phyloP scores from a whole-genome alignment of 1,140 invertebrate genomes.

The Cardiocondyla obscurior region DNA sequence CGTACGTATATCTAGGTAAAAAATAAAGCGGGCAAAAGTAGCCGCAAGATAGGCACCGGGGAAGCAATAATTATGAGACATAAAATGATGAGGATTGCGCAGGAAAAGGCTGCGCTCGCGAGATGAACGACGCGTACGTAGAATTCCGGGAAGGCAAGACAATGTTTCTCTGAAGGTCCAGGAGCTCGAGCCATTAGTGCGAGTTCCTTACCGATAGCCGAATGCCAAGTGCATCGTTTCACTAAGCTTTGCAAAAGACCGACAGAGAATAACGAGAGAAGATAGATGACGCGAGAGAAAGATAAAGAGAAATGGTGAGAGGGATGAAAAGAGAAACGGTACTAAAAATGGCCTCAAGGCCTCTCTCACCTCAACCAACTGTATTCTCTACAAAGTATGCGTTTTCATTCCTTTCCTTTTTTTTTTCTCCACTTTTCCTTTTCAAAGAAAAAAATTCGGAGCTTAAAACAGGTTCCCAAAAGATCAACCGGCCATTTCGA shows the following conservation, averaged over 20 bases:
- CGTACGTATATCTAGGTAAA: not conserved
- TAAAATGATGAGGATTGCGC: constrained; percentile 80
- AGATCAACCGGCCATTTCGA: not conserved
- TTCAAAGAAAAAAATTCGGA: constrained; percentile 10
- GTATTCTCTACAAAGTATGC: constrained; percentile 35
- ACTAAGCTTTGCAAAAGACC: constrained; percentile 34
- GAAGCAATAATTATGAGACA: constrained; percentile 83
- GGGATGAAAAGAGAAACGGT: not conserved
- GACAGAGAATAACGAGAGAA: constrained; percentile 4
- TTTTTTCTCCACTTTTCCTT: constrained; percentile 53
- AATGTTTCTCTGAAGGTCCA: constrained; percentile 70
- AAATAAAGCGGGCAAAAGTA: constrained; percentile 46
- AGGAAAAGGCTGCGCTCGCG: constrained; percentile 27
- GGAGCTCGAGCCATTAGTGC: constrained; percentile 56
- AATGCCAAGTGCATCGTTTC: constrained; percentile 68
- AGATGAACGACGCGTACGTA: constrained; percentile 58
- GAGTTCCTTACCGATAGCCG: constrained; percentile 63
- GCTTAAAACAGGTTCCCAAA: not conserved
- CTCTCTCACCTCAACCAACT: constrained; percentile 59
- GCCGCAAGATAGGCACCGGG: constrained; percentile 70
- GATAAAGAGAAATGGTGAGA: not conserved
- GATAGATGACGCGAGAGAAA: not conserved
- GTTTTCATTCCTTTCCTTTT: constrained; percentile 51
- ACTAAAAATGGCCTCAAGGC: constrained; percentile 63
- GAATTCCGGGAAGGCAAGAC: constrained; percentile 70